Evolutionary conservation across 2,797 vertebrate genomes (phyloP).

Genomic region (Ataeniobius toweri): DNA sequence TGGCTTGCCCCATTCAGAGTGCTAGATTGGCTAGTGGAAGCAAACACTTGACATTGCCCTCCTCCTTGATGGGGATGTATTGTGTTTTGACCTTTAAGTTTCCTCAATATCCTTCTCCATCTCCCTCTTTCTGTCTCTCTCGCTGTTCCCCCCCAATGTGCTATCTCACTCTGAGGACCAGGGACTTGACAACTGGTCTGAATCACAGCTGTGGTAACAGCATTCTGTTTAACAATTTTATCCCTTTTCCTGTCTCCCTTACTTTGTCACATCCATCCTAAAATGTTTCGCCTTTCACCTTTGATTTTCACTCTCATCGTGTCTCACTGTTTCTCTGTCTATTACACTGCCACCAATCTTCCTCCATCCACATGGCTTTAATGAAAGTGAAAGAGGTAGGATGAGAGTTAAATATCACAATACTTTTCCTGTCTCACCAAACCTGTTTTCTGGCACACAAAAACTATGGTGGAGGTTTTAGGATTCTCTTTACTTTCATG

Average conservation of each 20-base stretch:
- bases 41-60: conserved; percentile 61
- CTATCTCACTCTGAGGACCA: conserved; percentile 42
- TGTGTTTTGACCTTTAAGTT: conserved; percentile 70
- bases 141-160: conserved; percentile 35
- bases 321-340: background rate
- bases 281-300: conserved; percentile 37
- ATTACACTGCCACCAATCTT: conserved; percentile 1
- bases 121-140: conserved; percentile 16
- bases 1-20: conserved; percentile 44
- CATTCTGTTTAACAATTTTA: conserved; percentile 45
- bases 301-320: background rate
- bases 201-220: conserved; percentile 28
- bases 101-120: conserved; percentile 44
- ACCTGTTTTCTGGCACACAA: conserved; percentile 37
- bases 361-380: conserved; percentile 30
- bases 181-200: conserved; percentile 56
- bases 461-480: conserved; percentile 36
- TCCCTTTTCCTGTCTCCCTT: conserved; percentile 23
- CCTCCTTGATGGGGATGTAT: conserved; percentile 63
- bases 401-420: conserved; percentile 47
- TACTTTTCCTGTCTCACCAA: conserved; percentile 24
- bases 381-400: conserved; percentile 33
- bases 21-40: conserved; percentile 48
- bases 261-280: conserved; percentile 19
- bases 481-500: background rate